phyloP scores from a whole-genome alignment of 2,797 vertebrate genomes.

The Cossypha caffra region DNA sequence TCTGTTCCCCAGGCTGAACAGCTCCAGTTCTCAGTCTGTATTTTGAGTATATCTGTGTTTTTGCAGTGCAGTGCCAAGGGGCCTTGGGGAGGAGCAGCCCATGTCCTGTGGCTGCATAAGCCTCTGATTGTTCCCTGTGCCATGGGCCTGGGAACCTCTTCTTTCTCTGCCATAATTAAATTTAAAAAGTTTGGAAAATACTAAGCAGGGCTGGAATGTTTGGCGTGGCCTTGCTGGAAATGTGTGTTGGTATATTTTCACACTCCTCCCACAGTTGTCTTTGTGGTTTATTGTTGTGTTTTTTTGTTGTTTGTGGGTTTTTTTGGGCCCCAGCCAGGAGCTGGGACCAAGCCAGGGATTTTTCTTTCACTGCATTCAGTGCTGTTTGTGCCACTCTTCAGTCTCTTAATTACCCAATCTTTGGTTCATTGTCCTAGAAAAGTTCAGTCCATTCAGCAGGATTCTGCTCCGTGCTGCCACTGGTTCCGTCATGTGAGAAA shows the following conservation, averaged over 20 bases:
- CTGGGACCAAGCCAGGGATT: slow-evolving; percentile 19
- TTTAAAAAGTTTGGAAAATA: neutral
- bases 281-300: slow-evolving; percentile 21
- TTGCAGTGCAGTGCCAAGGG: neutral
- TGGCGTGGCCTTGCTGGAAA: neutral
- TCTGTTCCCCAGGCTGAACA: neutral
- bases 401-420: slow-evolving; percentile 39
- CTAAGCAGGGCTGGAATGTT: neutral
- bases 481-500: neutral
- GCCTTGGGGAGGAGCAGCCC: neutral
- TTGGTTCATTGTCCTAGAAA: neutral
- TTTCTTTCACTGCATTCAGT: slow-evolving; percentile 11
- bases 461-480: neutral
- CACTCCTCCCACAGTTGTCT: slow-evolving; percentile 21
- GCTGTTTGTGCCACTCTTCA: slow-evolving; percentile 27
- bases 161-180: neutral
- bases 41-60: neutral
- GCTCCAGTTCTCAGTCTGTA: neutral
- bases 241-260: slow-evolving; percentile 3
- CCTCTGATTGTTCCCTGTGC: neutral
- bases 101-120: neutral
- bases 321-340: neutral
- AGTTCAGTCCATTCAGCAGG: neutral
- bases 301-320: slow-evolving; percentile 31
- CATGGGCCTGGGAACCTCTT: neutral